phyloP scores from a whole-genome alignment of 1,140 invertebrate genomes.

The Drosophila nikananu region DNA sequence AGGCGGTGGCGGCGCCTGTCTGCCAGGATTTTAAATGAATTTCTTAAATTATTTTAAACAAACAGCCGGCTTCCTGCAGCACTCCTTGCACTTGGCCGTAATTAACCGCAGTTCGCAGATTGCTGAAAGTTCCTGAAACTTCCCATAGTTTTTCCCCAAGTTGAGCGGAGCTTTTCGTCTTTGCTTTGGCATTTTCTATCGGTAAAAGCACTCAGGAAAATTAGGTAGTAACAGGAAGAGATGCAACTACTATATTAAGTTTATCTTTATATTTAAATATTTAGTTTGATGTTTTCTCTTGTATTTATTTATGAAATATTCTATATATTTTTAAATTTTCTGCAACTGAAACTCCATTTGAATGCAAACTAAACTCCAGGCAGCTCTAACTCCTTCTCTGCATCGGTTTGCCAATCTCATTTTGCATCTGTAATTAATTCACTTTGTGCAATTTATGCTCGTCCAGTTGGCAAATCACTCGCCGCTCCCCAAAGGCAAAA shows the following conservation, averaged over 20 bases:
- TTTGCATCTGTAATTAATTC: slow-evolving; percentile 61
- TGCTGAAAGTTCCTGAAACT: slow-evolving; percentile 9
- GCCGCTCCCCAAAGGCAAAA: slow-evolving; percentile 33
- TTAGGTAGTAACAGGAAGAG: background rate
- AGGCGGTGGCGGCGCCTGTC: slow-evolving; percentile 14
- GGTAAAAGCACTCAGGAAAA: slow-evolving; percentile 2
- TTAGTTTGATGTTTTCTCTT: too few relatives aligned
- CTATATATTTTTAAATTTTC: too few relatives aligned
- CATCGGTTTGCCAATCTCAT: slow-evolving; percentile 7
- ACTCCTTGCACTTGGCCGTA: slow-evolving; percentile 36
- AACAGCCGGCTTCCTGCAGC: slow-evolving; percentile 23
- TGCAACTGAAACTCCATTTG: too few relatives aligned
- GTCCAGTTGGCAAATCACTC: slow-evolving; percentile 56
- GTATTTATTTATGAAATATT: background rate
- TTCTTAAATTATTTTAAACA: slow-evolving; percentile 37
- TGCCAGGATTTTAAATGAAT: slow-evolving; percentile 44
- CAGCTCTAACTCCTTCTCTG: background rate
- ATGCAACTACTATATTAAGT: too few relatives aligned
- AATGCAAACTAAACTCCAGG: background rate
- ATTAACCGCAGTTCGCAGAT: slow-evolving; percentile 44
- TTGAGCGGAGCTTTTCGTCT: background rate
- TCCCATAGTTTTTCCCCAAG: background rate
- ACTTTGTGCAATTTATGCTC: slow-evolving; percentile 58
- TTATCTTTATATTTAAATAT: background rate
- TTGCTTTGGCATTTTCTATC: slow-evolving; percentile 15